Percentiles rank a stretch among this genome's conserved stretches.
These are phyloP conservation scores for Cyphomyrus discorhynchus DNA, from an alignment of 2,113 vertebrate genomes.

Conservation along the genomic window DNA sequence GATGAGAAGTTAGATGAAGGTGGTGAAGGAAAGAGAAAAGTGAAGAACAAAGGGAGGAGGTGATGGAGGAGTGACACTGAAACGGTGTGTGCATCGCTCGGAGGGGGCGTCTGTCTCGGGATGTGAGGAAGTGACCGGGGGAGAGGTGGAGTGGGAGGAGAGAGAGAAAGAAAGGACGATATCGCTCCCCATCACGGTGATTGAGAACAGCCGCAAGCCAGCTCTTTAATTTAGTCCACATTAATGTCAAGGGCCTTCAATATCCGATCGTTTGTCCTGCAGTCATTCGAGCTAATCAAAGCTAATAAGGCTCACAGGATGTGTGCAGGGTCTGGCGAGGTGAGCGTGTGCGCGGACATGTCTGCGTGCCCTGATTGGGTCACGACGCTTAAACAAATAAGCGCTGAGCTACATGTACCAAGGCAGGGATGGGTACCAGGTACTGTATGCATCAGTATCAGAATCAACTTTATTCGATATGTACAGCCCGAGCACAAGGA, in stretches of 20 bases:
- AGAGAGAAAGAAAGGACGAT: background rate
- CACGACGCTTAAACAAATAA: background rate
- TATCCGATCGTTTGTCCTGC: slow-evolving; percentile 33
- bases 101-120: background rate
- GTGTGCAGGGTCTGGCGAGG: slow-evolving; percentile 15
- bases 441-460: background rate
- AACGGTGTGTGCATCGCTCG: background rate
- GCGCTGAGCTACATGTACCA: background rate
- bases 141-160: background rate
- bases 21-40: slow-evolving; percentile 6
- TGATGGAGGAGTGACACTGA: background rate
- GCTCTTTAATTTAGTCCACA: slow-evolving; percentile 43
- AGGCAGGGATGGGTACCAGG: background rate
- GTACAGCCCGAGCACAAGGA: background rate
- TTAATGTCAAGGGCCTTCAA: slow-evolving; percentile 35
- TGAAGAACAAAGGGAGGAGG: slow-evolving; percentile 5
- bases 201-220: slow-evolving; percentile 25
- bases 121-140: background rate
- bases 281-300: slow-evolving; percentile 42
- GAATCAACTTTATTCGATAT: background rate
- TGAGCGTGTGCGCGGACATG: background rate
- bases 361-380: background rate
- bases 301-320: slow-evolving; percentile 36
- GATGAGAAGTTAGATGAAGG: background rate
- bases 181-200: slow-evolving; percentile 27